Evolutionary conservation across 2,888 invertebrate species (phyloP).

Genomic region (Drosophila crucigera): DNA sequence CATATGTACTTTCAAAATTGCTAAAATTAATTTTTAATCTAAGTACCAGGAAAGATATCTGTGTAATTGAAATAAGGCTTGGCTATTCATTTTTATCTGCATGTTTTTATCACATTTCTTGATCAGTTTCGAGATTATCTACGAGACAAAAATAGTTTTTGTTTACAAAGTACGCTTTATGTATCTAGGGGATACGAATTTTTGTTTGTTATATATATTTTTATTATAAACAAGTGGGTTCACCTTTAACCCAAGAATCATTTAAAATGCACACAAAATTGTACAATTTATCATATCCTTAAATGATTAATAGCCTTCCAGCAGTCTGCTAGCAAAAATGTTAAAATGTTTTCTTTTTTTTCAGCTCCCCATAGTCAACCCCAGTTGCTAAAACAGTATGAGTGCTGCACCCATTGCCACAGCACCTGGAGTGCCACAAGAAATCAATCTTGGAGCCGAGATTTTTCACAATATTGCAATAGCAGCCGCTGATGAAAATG

Average conservation of each 20-base stretch:
- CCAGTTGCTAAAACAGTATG: slow-evolving; percentile 43
- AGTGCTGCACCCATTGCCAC: slow-evolving; percentile 42
- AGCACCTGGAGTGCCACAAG: slow-evolving; percentile 29
- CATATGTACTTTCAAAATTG: background rate
- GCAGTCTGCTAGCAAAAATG: background rate
- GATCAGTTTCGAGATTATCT: background rate
- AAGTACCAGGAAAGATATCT: background rate
- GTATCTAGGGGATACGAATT: background rate
- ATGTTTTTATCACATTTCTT: background rate
- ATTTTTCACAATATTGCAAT: slow-evolving; percentile 63
- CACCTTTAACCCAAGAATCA: background rate
- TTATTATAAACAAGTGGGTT: background rate
- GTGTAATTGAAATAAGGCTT: background rate
- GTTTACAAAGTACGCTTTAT: background rate
- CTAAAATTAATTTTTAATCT: background rate
- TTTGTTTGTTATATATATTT: background rate
- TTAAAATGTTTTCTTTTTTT: background rate
- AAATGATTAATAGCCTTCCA: background rate
- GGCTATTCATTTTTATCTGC: background rate
- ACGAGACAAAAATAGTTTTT: background rate
- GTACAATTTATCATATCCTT: background rate
- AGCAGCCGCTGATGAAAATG: slow-evolving; percentile 67
- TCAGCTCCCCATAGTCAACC: slow-evolving; percentile 10
- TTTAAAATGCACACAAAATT: background rate
- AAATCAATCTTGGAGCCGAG: slow-evolving; percentile 59